Evolutionary conservation across 2,113 vertebrate species (phyloP).

Genomic region (Callithrix jacchus): DNA sequence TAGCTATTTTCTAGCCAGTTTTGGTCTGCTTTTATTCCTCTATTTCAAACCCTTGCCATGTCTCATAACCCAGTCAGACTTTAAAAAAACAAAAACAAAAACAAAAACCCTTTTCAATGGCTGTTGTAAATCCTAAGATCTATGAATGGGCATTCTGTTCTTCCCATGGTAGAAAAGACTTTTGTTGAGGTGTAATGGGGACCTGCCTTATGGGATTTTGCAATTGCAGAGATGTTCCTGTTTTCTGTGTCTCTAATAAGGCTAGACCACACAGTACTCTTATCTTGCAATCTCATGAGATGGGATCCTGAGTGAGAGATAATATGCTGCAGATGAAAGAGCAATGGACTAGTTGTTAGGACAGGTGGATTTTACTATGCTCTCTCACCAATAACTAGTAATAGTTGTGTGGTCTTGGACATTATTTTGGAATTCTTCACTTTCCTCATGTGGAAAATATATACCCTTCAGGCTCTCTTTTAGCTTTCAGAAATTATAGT

Average conservation of each 20-base stretch:
- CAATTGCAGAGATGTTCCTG: not conserved
- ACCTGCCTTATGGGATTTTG: not conserved
- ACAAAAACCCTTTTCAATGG: not conserved
- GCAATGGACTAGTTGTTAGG: not conserved
- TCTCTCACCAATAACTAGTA: not conserved
- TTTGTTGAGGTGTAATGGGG: not conserved
- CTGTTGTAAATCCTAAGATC: not conserved
- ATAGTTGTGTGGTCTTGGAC: not conserved
- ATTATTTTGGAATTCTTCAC: not conserved
- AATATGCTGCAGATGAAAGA: not conserved
- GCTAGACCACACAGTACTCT: not conserved
- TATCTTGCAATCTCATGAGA: not conserved
- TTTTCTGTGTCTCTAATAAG: not conserved
- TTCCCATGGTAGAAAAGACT: not conserved
- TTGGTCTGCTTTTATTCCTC: not conserved
- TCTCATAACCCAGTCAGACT: not conserved
- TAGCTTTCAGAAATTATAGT: not conserved
- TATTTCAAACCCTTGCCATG: not conserved
- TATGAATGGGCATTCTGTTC: not conserved
- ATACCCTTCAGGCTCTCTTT: not conserved
- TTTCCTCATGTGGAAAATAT: not conserved
- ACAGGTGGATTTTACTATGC: not conserved
- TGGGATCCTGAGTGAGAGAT: not conserved
- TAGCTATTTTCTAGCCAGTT: not conserved
- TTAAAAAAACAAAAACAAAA: not conserved